Conservation (phyloP, 2,113 vertebrate genomes). For the Symphodus melops region DNA sequence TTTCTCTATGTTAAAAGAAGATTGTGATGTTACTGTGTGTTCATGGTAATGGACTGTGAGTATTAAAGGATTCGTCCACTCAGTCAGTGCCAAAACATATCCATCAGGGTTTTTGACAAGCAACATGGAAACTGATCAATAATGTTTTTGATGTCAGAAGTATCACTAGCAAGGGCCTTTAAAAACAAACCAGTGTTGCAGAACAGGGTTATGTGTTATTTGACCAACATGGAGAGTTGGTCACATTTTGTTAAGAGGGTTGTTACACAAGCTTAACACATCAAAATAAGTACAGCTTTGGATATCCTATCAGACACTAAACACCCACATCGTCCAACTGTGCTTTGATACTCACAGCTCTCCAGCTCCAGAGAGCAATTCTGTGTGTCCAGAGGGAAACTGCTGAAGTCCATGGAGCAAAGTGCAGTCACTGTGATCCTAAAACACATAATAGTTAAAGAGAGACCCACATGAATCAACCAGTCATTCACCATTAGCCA, state of each 20-base stretch:
- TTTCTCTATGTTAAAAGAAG: neutral
- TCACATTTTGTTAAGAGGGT: conserved; percentile 7
- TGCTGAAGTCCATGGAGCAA: conserved; percentile 95
- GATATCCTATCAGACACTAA: neutral
- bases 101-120: neutral
- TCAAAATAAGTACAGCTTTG: conserved; percentile 4
- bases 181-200: conserved; percentile 5
- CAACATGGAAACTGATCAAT: conserved; percentile 11
- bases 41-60: neutral
- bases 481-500: neutral
- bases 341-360: conserved; percentile 89
- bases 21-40: neutral
- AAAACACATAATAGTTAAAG: conserved; percentile 62
- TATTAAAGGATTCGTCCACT: neutral
- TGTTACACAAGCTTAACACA: conserved; percentile 13
- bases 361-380: conserved; percentile 94
- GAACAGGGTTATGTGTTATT: conserved; percentile 11
- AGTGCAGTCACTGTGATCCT: conserved; percentile 94
- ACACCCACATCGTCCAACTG: neutral
- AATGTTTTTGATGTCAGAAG: neutral
- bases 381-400: conserved; percentile 94
- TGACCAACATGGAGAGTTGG: conserved; percentile 1
- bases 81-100: neutral
- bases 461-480: conserved; percentile 6
- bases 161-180: no score